Conservation (phyloP, 1,140 invertebrate genomes). For the Pseudomyrmex pallidus region DNA sequence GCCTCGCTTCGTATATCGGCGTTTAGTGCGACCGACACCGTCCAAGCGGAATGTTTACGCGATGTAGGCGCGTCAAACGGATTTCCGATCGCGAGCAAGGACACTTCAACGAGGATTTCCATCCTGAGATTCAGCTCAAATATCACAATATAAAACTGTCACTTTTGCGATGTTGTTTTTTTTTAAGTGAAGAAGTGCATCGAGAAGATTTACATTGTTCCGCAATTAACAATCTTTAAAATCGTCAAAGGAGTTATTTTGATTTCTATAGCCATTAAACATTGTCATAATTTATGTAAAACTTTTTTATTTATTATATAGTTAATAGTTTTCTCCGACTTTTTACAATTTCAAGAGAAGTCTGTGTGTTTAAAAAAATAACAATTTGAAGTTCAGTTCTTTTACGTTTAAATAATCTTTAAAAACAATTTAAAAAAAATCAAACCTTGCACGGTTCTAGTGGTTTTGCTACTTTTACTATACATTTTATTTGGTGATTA, state of each 20-base stretch:
- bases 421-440: no score
- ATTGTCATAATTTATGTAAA: no score
- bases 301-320: no score
- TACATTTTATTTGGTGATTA: background rate
- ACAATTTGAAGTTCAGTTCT: no score
- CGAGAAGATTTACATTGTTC: background rate
- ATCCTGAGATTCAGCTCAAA: background rate
- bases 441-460: no score
- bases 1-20: slow-evolving; percentile 9
- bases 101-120: background rate
- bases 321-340: no score
- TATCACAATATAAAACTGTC: slow-evolving; percentile 13
- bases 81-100: slow-evolving; percentile 17
- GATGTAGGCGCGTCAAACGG: background rate
- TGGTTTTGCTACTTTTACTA: background rate
- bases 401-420: no score
- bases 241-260: no score
- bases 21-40: slow-evolving; percentile 21
- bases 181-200: background rate
- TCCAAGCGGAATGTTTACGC: slow-evolving; percentile 25
- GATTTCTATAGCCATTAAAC: no score
- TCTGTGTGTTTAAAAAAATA: no score
- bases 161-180: background rate
- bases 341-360: background rate
- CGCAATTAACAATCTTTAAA: background rate